phyloP scores from a whole-genome alignment of 2,797 vertebrate species.

The Coregonus suidteri region DNA sequence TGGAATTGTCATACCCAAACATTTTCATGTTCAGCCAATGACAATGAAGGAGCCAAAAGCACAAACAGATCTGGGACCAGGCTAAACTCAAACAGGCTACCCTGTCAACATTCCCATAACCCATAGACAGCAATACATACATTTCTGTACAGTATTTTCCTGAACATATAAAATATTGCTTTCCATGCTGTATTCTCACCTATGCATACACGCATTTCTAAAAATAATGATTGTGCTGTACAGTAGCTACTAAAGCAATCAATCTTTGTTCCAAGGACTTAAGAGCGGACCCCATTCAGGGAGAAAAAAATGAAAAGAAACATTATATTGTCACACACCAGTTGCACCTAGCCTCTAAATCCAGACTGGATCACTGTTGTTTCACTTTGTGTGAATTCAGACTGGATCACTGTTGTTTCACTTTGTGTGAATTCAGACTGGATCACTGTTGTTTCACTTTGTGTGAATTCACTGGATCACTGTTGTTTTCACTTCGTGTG shows the following conservation, averaged over 20 bases:
- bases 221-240: background rate
- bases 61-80: background rate
- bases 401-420: background rate
- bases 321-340: too few relatives aligned
- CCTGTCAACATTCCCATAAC: background rate
- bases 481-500: too few relatives aligned
- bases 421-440: too few relatives aligned
- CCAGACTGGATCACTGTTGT: background rate
- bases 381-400: background rate
- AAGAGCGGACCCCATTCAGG: background rate
- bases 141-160: background rate
- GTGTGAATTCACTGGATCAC: background rate
- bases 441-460: too few relatives aligned
- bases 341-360: background rate
- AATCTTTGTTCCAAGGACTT: constrained; percentile 4
- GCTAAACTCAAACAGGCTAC: background rate
- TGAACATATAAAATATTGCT: constrained; percentile 1
- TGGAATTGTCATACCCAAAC: too few relatives aligned
- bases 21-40: too few relatives aligned
- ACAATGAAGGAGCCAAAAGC: background rate
- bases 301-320: too few relatives aligned
- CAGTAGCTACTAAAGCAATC: constrained; percentile 9
- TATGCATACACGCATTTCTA: constrained; percentile 2
- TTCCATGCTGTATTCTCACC: constrained; percentile 1
- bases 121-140: constrained; percentile 6